Conservation (phyloP, 2,113 vertebrate genomes). For the Martes martes region DNA sequence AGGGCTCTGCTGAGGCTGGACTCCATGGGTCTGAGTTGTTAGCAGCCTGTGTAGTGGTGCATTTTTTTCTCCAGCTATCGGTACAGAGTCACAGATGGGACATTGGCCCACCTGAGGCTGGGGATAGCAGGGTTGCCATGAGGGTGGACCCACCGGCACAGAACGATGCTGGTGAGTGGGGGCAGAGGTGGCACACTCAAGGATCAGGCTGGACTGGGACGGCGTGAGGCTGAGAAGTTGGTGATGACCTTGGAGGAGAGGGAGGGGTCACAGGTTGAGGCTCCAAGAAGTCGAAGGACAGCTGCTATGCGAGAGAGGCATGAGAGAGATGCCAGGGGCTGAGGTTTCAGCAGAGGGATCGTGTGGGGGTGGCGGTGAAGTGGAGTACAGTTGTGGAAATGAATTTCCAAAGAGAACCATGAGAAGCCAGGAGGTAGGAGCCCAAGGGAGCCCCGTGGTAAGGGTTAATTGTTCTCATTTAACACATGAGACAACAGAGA, state of each 20-base stretch:
- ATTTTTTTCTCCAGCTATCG: background rate
- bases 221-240: too few species aligned
- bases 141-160: background rate
- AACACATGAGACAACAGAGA: background rate
- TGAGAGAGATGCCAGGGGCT: background rate
- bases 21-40: background rate
- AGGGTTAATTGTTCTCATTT: background rate
- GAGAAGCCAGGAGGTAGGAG: background rate
- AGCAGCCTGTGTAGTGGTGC: rapidly evolving
- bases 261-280: background rate
- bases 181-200: background rate
- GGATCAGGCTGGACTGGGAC: background rate
- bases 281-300: background rate
- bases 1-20: background rate
- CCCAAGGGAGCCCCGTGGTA: too few species aligned
- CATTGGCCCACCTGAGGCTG: too few species aligned
- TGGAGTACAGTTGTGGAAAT: background rate
- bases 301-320: background rate
- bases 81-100: background rate
- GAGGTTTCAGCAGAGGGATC: background rate
- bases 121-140: background rate
- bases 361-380: background rate
- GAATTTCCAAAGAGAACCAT: background rate
- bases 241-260: background rate
- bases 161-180: background rate